Evolutionary conservation across 2,888 invertebrate species (phyloP).

Genomic region (Cryptocheilus praepositus): DNA sequence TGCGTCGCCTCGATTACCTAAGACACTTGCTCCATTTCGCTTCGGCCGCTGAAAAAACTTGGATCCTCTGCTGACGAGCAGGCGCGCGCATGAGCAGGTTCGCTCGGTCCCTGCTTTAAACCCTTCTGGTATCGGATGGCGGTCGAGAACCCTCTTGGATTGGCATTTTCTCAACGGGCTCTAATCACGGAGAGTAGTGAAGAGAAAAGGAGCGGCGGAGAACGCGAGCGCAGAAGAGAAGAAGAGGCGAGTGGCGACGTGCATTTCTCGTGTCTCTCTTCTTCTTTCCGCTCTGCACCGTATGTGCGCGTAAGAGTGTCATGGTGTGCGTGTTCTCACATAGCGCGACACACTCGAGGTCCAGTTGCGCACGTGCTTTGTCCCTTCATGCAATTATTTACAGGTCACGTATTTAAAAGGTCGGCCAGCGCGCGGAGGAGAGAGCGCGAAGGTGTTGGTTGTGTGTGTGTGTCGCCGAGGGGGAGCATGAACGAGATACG

Average conservation of each 20-base stretch:
- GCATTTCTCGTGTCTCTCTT: no score
- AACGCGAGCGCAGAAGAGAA: not conserved
- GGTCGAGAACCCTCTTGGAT: conserved; percentile 16
- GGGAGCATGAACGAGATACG: conserved; percentile 47
- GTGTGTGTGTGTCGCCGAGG: conserved; percentile 31
- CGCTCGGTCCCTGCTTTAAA: conserved; percentile 7
- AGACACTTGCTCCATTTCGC: conserved; percentile 9
- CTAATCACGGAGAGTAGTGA: conserved; percentile 43
- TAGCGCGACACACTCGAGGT: not conserved
- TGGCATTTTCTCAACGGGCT: conserved; percentile 39
- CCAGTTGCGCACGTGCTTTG: conserved; percentile 57
- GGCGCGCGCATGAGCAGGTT: not conserved
- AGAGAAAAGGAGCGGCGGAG: conserved; percentile 12
- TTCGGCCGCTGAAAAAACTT: conserved; percentile 13
- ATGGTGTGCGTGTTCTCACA: not conserved
- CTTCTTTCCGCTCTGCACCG: no score
- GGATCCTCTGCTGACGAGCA: conserved; percentile 14
- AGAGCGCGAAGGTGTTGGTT: conserved; percentile 8
- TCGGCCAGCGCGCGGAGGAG: conserved; percentile 32
- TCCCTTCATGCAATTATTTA: conserved; percentile 66
- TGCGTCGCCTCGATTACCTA: not conserved
- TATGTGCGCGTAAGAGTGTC: not conserved
- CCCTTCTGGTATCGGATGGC: conserved; percentile 10
- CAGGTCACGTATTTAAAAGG: conserved; percentile 68
- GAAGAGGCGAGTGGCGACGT: not conserved